phyloP scores from a whole-genome alignment of 2,888 invertebrate genomes.

The Ennomos erosarius region DNA sequence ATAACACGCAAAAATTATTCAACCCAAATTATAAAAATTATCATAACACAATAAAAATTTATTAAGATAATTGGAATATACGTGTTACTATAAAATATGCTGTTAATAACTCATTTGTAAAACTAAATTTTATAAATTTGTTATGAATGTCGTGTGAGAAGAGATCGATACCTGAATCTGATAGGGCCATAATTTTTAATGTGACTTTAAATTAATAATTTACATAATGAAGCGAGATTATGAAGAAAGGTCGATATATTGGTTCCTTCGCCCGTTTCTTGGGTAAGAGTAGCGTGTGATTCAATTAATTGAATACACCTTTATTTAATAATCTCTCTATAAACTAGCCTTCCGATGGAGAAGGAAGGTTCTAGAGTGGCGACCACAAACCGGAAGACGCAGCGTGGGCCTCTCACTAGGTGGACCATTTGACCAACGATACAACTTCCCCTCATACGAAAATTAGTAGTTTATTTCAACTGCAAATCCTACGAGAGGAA shows the following conservation, averaged over 20 bases:
- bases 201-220: slow-evolving; percentile 35
- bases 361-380: too few species aligned
- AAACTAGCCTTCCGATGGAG: too few species aligned
- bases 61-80: slow-evolving; percentile 29
- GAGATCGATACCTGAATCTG: slow-evolving; percentile 27
- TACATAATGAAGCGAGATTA: slow-evolving; percentile 34
- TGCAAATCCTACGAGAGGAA: too few species aligned
- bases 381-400: too few species aligned
- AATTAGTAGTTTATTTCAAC: too few species aligned
- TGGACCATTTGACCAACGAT: too few species aligned
- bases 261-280: slow-evolving; percentile 13
- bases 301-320: too few species aligned
- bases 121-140: slow-evolving; percentile 29
- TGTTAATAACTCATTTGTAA: slow-evolving; percentile 32
- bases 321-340: too few species aligned
- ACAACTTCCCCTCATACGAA: too few species aligned
- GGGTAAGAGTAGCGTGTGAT: not conserved
- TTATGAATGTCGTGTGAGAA: slow-evolving; percentile 34
- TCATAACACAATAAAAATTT: slow-evolving; percentile 14
- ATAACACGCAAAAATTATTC: slow-evolving; percentile 19
- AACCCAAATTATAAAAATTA: slow-evolving; percentile 19
- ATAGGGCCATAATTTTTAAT: slow-evolving; percentile 38
- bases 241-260: slow-evolving; percentile 24
- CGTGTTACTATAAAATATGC: slow-evolving; percentile 26
- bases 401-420: too few species aligned